These are phyloP conservation scores for Hipparchia semele DNA, from an alignment of 2,888 invertebrate species.

Conservation along the genomic window DNA sequence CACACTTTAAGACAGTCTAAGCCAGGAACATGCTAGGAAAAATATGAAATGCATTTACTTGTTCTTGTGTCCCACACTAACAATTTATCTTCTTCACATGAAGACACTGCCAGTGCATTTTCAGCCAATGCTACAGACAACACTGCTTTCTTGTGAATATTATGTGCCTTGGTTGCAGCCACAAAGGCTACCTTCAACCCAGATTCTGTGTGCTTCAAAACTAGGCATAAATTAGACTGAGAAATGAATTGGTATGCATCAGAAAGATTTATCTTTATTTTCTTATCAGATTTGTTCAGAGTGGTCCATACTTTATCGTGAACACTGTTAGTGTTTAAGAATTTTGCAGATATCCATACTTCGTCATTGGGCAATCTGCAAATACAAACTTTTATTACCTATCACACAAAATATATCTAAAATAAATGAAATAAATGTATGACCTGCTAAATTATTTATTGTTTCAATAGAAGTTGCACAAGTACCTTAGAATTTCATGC, in stretches of 20 bases:
- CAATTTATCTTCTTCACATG: slow-evolving; percentile 82
- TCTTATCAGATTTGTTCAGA: slow-evolving; percentile 61
- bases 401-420: not conserved
- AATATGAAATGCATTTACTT: slow-evolving; percentile 59
- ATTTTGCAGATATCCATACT: slow-evolving; percentile 80
- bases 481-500: slow-evolving; percentile 78
- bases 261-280: slow-evolving; percentile 68
- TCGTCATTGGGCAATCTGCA: slow-evolving; percentile 70
- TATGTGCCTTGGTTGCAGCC: slow-evolving; percentile 75
- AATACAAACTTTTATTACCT: slow-evolving; percentile 9
- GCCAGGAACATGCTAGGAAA: not conserved
- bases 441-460: not conserved
- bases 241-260: slow-evolving; percentile 70
- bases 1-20: no score
- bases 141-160: slow-evolving; percentile 77
- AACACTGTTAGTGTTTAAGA: slow-evolving; percentile 62
- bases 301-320: slow-evolving; percentile 69
- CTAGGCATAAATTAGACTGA: slow-evolving; percentile 66
- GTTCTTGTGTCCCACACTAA: slow-evolving; percentile 85
- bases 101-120: slow-evolving; percentile 85
- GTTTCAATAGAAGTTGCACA: no score
- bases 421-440: not conserved
- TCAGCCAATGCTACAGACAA: slow-evolving; percentile 82
- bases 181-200: slow-evolving; percentile 76
- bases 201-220: slow-evolving; percentile 70